phyloP scores from a whole-genome alignment of 2,888 invertebrate species.

The Plagiodera versicolora region DNA sequence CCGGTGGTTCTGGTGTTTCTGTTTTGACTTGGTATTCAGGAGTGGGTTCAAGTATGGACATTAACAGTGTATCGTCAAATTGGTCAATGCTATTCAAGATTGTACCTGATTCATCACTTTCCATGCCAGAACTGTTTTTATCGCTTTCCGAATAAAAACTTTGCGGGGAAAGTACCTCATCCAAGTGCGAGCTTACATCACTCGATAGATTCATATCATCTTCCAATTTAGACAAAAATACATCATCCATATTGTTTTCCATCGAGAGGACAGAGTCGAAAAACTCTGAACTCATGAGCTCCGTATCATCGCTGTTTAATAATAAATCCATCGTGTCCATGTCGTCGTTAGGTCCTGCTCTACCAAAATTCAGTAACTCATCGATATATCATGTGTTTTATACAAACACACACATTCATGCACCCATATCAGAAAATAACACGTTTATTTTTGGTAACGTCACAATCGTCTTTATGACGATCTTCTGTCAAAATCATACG shows the following conservation, averaged over 20 bases:
- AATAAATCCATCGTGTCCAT: slow-evolving; percentile 50
- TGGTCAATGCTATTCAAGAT: slow-evolving; percentile 37
- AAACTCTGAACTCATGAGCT: slow-evolving; percentile 60
- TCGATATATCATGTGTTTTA: slow-evolving; percentile 35
- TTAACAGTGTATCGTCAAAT: slow-evolving; percentile 41
- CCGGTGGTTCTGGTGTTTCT: slow-evolving; percentile 26
- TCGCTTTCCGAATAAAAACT: slow-evolving; percentile 69
- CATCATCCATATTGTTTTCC: slow-evolving; percentile 61
- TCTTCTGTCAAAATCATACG: not conserved
- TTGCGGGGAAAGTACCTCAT: slow-evolving; percentile 48
- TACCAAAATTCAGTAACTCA: slow-evolving; percentile 39
- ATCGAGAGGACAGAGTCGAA: slow-evolving; percentile 70
- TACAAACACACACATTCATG: slow-evolving; percentile 5
- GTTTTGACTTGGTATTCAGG: slow-evolving; percentile 31
- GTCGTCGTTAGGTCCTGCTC: slow-evolving; percentile 43
- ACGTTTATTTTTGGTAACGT: slow-evolving; percentile 6
- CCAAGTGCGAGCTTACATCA: slow-evolving; percentile 46
- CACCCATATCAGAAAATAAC: slow-evolving; percentile 22
- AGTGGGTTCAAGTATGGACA: slow-evolving; percentile 40
- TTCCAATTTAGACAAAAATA: slow-evolving; percentile 43
- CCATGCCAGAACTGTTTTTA: slow-evolving; percentile 61
- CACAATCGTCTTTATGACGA: not conserved
- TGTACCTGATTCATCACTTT: slow-evolving; percentile 40
- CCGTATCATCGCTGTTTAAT: slow-evolving; percentile 47
- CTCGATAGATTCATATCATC: slow-evolving; percentile 48